These are phyloP conservation scores for Ophion ellenae DNA, from an alignment of 2,888 invertebrate genomes.

Conservation along the genomic window DNA sequence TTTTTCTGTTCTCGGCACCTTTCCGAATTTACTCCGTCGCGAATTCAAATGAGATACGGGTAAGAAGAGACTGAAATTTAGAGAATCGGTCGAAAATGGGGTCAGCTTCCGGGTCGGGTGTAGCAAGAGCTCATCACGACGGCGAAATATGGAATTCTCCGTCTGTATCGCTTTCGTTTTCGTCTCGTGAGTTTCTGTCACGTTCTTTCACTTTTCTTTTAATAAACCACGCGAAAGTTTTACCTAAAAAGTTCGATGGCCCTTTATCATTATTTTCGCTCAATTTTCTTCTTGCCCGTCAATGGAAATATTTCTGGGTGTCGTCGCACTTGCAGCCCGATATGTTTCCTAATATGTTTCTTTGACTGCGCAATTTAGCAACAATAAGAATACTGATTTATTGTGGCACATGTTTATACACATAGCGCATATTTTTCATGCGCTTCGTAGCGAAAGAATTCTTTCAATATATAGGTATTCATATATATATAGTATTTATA, in stretches of 20 bases:
- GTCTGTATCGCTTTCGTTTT: conserved; percentile 37
- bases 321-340: not conserved
- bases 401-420: conserved; percentile 25
- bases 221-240: conserved; percentile 43
- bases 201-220: conserved; percentile 53
- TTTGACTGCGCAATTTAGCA: not conserved
- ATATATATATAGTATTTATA: conserved; percentile 18
- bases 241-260: not conserved
- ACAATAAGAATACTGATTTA: not conserved
- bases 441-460: not conserved
- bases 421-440: conserved; percentile 2
- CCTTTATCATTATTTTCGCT: not conserved
- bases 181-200: conserved; percentile 6
- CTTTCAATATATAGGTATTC: conserved; percentile 23
- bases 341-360: not conserved
- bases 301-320: not conserved
- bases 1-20: not conserved
- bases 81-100: conserved; percentile 33
- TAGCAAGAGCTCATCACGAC: conserved; percentile 62
- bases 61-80: not conserved
- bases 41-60: not conserved
- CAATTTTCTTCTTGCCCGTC: not conserved
- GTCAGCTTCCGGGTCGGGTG: conserved; percentile 64
- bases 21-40: not conserved
- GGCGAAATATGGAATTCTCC: conserved; percentile 9